Conservation (phyloP, 1,140 invertebrate genomes). For the Bombus balteatus region DNA sequence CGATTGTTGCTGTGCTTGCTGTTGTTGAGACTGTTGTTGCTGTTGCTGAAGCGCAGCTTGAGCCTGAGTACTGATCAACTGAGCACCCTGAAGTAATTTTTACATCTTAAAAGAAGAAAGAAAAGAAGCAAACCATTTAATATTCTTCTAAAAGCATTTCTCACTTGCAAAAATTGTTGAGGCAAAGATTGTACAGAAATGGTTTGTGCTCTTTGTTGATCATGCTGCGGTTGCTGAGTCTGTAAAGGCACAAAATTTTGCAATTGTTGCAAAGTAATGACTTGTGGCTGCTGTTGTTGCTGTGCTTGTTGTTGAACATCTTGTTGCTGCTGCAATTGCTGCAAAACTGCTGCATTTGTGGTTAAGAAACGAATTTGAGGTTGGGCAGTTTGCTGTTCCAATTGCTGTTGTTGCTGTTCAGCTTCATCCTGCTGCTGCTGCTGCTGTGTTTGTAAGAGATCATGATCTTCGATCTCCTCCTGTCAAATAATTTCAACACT, state of each 20-base stretch:
- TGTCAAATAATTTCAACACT: slow-evolving; percentile 38
- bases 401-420: slow-evolving; percentile 84
- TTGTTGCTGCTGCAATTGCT: slow-evolving; percentile 80
- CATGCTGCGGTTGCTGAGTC: slow-evolving; percentile 77
- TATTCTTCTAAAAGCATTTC: background rate
- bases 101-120: background rate
- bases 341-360: slow-evolving; percentile 73
- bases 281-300: slow-evolving; percentile 80
- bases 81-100: slow-evolving; percentile 71
- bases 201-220: slow-evolving; percentile 79
- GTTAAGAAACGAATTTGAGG: slow-evolving; percentile 80
- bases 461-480: slow-evolving; percentile 71
- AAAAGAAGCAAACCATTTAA: background rate
- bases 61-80: slow-evolving; percentile 76
- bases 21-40: slow-evolving; percentile 82
- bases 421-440: slow-evolving; percentile 78
- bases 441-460: slow-evolving; percentile 2
- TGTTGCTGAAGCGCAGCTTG: slow-evolving; percentile 79
- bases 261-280: slow-evolving; percentile 83
- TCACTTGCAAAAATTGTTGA: slow-evolving; percentile 84
- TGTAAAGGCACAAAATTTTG: slow-evolving; percentile 83
- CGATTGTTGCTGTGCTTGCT: slow-evolving; percentile 79
- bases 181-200: slow-evolving; percentile 84
- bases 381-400: slow-evolving; percentile 77
- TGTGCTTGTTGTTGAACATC: slow-evolving; percentile 75